These are phyloP conservation scores for Sisor rabdophorus DNA, from an alignment of 2,113 vertebrate genomes.

Conservation along the genomic window DNA sequence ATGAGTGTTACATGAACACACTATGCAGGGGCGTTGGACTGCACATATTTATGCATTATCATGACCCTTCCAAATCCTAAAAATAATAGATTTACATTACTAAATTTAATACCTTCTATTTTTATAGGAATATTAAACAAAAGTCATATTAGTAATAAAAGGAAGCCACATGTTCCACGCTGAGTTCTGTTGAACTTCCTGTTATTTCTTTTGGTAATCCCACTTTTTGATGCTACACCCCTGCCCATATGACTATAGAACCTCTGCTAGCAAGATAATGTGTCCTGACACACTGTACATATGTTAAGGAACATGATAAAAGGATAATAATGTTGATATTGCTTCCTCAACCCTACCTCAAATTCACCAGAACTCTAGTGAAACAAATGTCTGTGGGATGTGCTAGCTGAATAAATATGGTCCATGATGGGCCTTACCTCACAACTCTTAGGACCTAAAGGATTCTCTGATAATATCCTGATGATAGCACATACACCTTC, in stretches of 20 bases:
- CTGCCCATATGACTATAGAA: neutral
- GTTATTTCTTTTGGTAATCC: neutral
- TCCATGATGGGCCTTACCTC: no score
- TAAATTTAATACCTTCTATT: neutral
- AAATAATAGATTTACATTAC: conserved; percentile 21
- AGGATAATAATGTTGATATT: no score
- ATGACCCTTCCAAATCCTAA: neutral
- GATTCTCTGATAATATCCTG: no score
- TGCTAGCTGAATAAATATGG: no score
- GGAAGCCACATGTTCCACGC: neutral
- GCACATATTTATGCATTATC: neutral
- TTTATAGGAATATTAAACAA: neutral
- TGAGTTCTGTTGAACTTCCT: neutral
- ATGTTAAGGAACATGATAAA: no score
- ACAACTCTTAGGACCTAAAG: no score
- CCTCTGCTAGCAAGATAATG: no score
- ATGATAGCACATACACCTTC: no score
- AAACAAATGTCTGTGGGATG: no score
- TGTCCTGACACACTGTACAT: no score
- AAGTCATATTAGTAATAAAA: neutral
- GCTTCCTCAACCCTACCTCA: no score
- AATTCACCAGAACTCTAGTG: no score
- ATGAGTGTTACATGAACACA: neutral
- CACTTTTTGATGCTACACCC: neutral
- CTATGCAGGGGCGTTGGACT: neutral